These are phyloP conservation scores for Eumerus sabulonum DNA, from an alignment of 2,888 invertebrate genomes.

Conservation along the genomic window DNA sequence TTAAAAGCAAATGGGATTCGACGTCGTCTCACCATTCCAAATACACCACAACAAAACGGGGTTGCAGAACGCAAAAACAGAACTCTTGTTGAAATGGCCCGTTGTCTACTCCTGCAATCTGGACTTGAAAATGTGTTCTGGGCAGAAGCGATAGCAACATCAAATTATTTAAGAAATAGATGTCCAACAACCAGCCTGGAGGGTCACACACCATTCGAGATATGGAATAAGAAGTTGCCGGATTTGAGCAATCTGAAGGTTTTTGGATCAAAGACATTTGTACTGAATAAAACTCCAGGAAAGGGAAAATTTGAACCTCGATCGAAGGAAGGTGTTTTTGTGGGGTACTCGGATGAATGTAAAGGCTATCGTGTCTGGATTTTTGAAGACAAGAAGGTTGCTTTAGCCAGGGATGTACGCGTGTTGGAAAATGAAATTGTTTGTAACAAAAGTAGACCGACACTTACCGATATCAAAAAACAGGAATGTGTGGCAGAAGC, in stretches of 20 bases:
- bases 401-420: conserved; percentile 15
- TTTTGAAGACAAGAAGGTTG: conserved; percentile 21
- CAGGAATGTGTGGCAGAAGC: too few species aligned
- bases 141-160: conserved; percentile 37
- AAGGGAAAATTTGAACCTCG: conserved; percentile 17
- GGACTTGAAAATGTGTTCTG: conserved; percentile 27
- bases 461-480: too few species aligned
- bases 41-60: conserved; percentile 30
- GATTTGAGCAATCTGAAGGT: conserved; percentile 18
- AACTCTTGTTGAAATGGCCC: conserved; percentile 1
- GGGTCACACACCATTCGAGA: conserved; percentile 62
- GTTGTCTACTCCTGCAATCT: conserved; percentile 44
- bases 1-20: conserved; percentile 8
- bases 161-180: conserved; percentile 22
- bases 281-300: conserved; percentile 4
- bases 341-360: conserved; percentile 21
- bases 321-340: conserved; percentile 22
- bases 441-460: too few species aligned
- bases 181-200: conserved; percentile 9
- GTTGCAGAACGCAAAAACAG: conserved; percentile 1
- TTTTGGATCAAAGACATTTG: conserved; percentile 20
- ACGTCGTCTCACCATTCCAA: conserved; percentile 21
- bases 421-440: too few species aligned
- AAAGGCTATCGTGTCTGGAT: conserved; percentile 33
- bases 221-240: conserved; percentile 10